Evolutionary conservation across 2,888 invertebrate genomes (phyloP).

Genomic region (Ashinkailepas kermadecensis): DNA sequence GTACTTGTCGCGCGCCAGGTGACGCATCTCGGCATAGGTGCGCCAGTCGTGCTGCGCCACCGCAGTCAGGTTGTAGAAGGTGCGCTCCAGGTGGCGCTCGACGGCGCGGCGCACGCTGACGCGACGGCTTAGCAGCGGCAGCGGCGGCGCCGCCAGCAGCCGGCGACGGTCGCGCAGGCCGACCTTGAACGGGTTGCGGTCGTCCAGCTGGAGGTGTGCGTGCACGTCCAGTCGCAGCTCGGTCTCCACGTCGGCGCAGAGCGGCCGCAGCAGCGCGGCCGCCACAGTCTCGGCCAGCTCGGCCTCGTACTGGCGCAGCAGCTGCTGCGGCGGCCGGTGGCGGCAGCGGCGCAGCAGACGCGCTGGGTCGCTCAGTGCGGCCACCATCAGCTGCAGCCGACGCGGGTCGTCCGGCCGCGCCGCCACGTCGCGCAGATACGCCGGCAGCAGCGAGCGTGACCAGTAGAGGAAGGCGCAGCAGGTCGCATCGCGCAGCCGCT

Average conservation of each 20-base stretch:
- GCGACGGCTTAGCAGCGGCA: neutral
- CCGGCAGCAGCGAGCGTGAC: conserved; percentile 19
- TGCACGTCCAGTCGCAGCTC: conserved; percentile 87
- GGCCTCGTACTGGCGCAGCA: conserved; percentile 36
- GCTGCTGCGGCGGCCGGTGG: conserved; percentile 1
- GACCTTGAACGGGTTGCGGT: conserved; percentile 55
- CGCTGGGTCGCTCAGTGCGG: conserved; percentile 17
- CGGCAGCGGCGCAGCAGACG: conserved; percentile 13
- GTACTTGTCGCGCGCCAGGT: conserved; percentile 77
- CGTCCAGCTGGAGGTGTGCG: conserved; percentile 66
- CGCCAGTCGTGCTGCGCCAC: conserved; percentile 96
- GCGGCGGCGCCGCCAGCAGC: neutral
- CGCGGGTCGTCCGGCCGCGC: conserved; percentile 25
- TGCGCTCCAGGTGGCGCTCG: conserved; percentile 85
- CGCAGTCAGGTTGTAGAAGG: conserved; percentile 95
- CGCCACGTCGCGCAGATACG: conserved; percentile 27
- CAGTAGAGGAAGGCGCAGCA: conserved; percentile 29
- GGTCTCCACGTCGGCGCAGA: conserved; percentile 66
- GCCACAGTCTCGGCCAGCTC: conserved; percentile 64
- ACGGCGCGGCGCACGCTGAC: conserved; percentile 47
- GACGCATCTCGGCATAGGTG: conserved; percentile 93
- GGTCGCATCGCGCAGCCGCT: conserved; percentile 30
- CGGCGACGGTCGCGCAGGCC: conserved; percentile 47
- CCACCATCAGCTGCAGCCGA: conserved; percentile 23
- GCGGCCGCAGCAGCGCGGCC: conserved; percentile 70